Conservation (phyloP, 2,113 vertebrate genomes). For the Antennarius striatus region DNA sequence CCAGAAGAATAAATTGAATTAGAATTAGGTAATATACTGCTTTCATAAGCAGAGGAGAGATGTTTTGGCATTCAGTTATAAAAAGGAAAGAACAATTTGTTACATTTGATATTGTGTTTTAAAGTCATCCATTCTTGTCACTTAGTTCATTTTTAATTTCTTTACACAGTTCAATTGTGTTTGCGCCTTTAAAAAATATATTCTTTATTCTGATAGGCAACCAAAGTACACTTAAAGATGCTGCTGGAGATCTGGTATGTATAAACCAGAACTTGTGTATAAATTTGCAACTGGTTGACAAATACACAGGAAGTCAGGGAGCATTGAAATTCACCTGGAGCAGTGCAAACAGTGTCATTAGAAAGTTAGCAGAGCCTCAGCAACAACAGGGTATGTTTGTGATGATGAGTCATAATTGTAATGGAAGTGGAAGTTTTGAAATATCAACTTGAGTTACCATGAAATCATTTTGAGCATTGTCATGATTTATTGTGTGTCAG, state of each 20-base stretch:
- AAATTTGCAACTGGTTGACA: neutral
- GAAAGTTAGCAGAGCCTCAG: no score
- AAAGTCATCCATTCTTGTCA: neutral
- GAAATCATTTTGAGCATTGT: neutral
- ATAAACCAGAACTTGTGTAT: neutral
- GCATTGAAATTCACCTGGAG: neutral
- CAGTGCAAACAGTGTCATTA: neutral
- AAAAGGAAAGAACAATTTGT: neutral
- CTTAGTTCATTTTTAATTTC: neutral
- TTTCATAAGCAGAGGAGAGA: no score
- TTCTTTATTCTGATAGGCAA: conserved; percentile 82
- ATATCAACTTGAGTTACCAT: conserved; percentile 3
- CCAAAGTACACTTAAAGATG: conserved; percentile 89
- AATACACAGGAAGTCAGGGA: conserved; percentile 2
- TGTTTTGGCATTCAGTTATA: neutral
- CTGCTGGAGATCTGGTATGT: conserved; percentile 93
- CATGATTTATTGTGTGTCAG: neutral
- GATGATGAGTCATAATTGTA: neutral
- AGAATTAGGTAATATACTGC: no score
- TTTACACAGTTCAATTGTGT: neutral
- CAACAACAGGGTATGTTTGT: neutral
- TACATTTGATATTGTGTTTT: neutral
- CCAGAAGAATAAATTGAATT: neutral
- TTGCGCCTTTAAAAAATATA: conserved; percentile 5
- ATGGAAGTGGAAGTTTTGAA: neutral